Evolutionary conservation across 92 coral and sea anemone genomes (phyloP).

Genomic region (Epizoanthus illoricatus): DNA sequence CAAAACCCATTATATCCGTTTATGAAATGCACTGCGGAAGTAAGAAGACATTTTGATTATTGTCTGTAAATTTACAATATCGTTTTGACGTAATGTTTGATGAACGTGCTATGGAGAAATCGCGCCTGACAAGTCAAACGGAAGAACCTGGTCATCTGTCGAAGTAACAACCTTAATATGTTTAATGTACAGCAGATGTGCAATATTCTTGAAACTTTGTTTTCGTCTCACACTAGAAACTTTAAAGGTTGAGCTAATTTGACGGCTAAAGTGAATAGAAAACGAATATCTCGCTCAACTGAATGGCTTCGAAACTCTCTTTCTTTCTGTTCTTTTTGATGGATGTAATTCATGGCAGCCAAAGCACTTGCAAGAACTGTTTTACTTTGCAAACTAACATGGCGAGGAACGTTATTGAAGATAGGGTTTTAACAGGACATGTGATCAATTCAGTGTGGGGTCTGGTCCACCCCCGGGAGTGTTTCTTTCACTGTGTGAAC

Average conservation of each 20-base stretch:
- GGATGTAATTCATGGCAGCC: not conserved
- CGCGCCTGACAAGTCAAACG: not conserved
- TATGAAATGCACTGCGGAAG: not conserved
- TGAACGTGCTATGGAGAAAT: not conserved
- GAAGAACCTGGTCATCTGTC: not conserved
- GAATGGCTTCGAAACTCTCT: not conserved
- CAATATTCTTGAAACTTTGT: not conserved
- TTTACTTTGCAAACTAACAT: not conserved
- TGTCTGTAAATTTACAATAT: not conserved
- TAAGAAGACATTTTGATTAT: not conserved
- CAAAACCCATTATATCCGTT: no score
- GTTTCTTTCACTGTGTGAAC: slow-evolving; percentile 1
- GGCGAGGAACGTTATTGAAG: not conserved
- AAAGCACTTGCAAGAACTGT: not conserved
- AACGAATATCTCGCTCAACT: not conserved
- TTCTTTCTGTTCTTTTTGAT: not conserved
- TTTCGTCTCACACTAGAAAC: not conserved
- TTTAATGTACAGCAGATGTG: not conserved
- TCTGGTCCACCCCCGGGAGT: not conserved
- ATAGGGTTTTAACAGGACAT: not conserved
- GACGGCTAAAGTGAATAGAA: not conserved
- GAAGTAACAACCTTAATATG: not conserved
- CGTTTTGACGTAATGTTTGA: not conserved
- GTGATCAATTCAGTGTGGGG: not conserved
- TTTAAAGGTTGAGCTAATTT: not conserved